phyloP scores from a whole-genome alignment of 2,797 vertebrate genomes.

The Sebastes melanostomus region DNA sequence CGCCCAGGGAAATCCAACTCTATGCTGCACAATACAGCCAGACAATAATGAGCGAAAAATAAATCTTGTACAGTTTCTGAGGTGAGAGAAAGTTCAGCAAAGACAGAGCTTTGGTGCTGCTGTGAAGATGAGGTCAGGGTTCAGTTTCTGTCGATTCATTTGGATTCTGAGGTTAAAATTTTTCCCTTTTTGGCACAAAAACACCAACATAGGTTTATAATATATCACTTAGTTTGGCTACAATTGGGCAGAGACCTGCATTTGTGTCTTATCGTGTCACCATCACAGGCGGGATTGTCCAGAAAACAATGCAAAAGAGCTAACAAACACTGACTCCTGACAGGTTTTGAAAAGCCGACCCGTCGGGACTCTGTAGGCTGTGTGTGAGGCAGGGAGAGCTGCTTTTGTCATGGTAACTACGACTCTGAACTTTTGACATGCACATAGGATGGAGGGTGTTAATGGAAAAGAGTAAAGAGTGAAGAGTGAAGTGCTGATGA shows the following conservation, averaged over 20 bases:
- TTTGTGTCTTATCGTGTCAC: constrained; percentile 38
- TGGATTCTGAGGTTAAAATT: neutral
- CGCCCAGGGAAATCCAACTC: constrained; percentile 33
- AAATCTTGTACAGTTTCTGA: constrained; percentile 4
- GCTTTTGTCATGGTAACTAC: constrained; percentile 74
- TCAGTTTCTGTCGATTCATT: neutral
- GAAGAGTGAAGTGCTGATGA: constrained; percentile 24
- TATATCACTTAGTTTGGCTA: neutral
- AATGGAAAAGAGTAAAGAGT: neutral
- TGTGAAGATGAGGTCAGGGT: neutral
- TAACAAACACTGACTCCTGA: constrained; percentile 46
- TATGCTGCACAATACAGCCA: constrained; percentile 28
- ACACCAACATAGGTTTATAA: neutral
- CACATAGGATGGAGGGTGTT: constrained; percentile 32
- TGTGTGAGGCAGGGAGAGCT: constrained; percentile 20
- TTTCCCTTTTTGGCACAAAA: neutral
- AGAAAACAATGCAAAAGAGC: constrained; percentile 46
- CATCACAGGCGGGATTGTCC: constrained; percentile 25
- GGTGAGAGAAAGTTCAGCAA: constrained; percentile 38
- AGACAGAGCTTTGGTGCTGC: neutral
- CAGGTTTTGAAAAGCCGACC: constrained; percentile 48
- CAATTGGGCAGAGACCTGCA: constrained; percentile 1
- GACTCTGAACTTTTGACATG: constrained; percentile 64
- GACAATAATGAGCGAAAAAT: constrained; percentile 27
- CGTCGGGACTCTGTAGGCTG: constrained; percentile 1